Evolutionary conservation across 2,888 invertebrate species (phyloP).

Genomic region (Corbicula japonica): DNA sequence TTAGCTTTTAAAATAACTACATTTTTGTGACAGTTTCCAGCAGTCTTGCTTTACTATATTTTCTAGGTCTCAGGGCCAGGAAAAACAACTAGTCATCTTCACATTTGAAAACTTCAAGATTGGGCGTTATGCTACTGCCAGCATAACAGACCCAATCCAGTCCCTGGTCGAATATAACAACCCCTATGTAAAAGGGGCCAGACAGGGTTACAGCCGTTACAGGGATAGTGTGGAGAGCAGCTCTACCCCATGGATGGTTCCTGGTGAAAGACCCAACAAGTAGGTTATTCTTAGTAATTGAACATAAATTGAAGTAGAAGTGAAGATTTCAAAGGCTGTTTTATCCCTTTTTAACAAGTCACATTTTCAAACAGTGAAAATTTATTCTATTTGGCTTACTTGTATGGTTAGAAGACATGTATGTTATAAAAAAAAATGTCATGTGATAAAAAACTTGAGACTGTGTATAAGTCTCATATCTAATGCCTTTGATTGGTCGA

Average conservation of each 20-base stretch:
- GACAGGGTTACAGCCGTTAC: conserved; percentile 61
- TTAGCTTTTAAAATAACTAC: not conserved
- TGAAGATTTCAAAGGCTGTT: not conserved
- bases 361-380: too few species aligned
- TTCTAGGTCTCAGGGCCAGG: conserved; percentile 76
- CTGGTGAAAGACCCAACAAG: conserved; percentile 78
- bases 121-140: conserved; percentile 74
- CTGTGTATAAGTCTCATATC: too few species aligned
- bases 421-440: too few species aligned
- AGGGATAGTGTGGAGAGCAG: conserved; percentile 48
- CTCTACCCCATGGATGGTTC: conserved; percentile 70
- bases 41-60: not conserved
- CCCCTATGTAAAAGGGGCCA: conserved; percentile 38
- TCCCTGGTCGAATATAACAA: conserved; percentile 34
- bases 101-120: conserved; percentile 80
- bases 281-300: conserved; percentile 40
- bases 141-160: conserved; percentile 62
- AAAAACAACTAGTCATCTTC: conserved; percentile 76
- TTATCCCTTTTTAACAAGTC: too few species aligned
- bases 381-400: too few species aligned
- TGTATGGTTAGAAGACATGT: too few species aligned
- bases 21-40: not conserved
- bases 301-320: not conserved
- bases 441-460: too few species aligned
- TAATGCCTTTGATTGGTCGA: too few species aligned